phyloP scores from a whole-genome alignment of 1,140 invertebrate species.

The Drepana arcuata region DNA sequence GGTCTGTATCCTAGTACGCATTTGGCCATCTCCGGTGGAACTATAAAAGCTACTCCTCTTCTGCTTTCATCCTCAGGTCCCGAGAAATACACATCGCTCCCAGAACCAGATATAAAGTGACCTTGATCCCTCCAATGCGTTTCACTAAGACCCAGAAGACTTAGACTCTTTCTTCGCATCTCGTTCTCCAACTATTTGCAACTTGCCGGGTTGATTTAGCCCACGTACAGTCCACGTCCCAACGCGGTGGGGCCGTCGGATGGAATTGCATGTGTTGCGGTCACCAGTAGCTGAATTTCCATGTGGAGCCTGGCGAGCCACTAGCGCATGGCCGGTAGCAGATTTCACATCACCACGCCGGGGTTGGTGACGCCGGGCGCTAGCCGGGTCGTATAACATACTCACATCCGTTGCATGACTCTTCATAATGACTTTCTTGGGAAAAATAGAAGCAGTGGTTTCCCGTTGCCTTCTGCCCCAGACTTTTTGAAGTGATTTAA shows the following conservation, averaged over 20 bases:
- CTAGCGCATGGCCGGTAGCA: neutral
- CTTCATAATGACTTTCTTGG: neutral
- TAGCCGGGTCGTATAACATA: neutral
- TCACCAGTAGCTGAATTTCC: neutral
- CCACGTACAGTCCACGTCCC: slow-evolving; percentile 4
- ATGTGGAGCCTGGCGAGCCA: neutral
- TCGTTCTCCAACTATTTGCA: slow-evolving; percentile 11
- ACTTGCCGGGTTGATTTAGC: slow-evolving; percentile 10
- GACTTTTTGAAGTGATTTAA: no score
- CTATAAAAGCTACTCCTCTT: no score
- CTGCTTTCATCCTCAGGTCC: slow-evolving; percentile 7
- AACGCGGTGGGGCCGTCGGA: neutral
- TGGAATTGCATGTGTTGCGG: neutral
- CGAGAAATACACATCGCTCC: slow-evolving; percentile 11
- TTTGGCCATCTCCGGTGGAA: neutral
- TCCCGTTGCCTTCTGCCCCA: no score
- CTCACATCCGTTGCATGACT: neutral
- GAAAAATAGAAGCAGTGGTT: neutral
- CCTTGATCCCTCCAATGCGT: slow-evolving; percentile 11
- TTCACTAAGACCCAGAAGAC: slow-evolving; percentile 9
- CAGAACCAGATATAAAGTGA: slow-evolving; percentile 6
- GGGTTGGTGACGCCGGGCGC: no score
- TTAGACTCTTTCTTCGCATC: slow-evolving; percentile 3
- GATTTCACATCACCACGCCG: neutral
- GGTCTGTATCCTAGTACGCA: slow-evolving; percentile 10